Evolutionary conservation across 2,113 vertebrate species (phyloP).

Genomic region (Chaetura pelagica): DNA sequence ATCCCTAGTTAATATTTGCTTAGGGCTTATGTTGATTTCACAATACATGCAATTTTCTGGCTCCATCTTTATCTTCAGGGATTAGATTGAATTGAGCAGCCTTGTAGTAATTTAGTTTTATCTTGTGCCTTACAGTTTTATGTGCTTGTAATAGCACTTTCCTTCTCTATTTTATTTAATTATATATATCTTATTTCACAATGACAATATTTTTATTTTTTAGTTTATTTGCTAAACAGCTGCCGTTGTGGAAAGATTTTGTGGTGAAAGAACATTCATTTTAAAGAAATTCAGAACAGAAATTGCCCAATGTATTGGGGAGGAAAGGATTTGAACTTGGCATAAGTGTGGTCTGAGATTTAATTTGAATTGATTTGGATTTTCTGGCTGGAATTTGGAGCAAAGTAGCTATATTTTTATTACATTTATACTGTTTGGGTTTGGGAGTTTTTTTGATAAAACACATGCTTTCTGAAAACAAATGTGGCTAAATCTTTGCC

Average conservation of each 20-base stretch:
- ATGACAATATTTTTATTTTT: slow-evolving; percentile 79
- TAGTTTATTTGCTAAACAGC: slow-evolving; percentile 80
- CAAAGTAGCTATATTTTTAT: background rate
- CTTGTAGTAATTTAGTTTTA: slow-evolving; percentile 85
- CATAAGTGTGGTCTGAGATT: slow-evolving; percentile 35
- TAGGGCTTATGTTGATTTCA: slow-evolving; percentile 82
- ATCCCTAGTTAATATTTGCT: slow-evolving; percentile 83
- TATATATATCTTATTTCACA: slow-evolving; percentile 85
- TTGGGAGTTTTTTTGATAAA: background rate
- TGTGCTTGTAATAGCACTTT: slow-evolving; percentile 81
- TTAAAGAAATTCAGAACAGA: slow-evolving; percentile 71
- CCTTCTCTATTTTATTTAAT: slow-evolving; percentile 81
- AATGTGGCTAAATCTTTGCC: background rate
- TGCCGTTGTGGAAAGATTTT: slow-evolving; percentile 70
- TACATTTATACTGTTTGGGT: background rate
- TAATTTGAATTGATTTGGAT: slow-evolving; percentile 55
- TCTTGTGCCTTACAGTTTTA: slow-evolving; percentile 83
- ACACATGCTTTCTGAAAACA: background rate
- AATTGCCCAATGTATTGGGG: slow-evolving; percentile 47
- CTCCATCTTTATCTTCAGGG: slow-evolving; percentile 82
- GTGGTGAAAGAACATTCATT: slow-evolving; percentile 60
- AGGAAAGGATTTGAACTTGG: slow-evolving; percentile 57
- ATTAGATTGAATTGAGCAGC: slow-evolving; percentile 82
- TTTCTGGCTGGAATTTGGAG: background rate
- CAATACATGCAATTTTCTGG: slow-evolving; percentile 82